These are phyloP conservation scores for Osmerus eperlanus DNA, from an alignment of 2,113 vertebrate species.

Conservation along the genomic window DNA sequence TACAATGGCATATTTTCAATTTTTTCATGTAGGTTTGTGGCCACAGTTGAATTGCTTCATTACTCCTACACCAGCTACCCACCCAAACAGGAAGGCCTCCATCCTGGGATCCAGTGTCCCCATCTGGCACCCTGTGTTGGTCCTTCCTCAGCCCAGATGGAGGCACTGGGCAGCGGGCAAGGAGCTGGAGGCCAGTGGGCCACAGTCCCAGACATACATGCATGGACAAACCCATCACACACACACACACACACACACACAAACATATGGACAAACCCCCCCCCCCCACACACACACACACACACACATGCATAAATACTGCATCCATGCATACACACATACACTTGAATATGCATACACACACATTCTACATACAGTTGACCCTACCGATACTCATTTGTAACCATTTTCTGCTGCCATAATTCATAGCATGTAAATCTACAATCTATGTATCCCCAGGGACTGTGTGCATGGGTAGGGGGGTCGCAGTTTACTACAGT, in stretches of 20 bases:
- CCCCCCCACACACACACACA: background rate
- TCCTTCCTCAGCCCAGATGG: conserved; percentile 1
- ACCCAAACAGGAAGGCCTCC: background rate
- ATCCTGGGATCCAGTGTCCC: background rate
- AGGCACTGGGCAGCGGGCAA: background rate
- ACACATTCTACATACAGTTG: background rate
- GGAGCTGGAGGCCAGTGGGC: background rate
- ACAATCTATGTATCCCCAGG: background rate
- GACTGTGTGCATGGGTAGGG: conserved; percentile 1
- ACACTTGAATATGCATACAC: background rate
- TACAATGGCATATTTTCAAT: too few relatives aligned
- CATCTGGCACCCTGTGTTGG: background rate
- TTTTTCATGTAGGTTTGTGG: too few relatives aligned
- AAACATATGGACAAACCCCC: background rate
- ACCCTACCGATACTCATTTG: background rate
- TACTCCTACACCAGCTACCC: background rate
- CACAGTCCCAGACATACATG: conserved; percentile 1
- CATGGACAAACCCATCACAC: background rate
- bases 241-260: conserved; percentile 1
- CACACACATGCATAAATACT: background rate
- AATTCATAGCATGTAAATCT: background rate
- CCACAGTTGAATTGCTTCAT: background rate
- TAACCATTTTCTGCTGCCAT: background rate
- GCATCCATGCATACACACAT: background rate
- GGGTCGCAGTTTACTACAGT: too few relatives aligned